phyloP scores from a whole-genome alignment of 2,888 invertebrate genomes.

The Thecophora atra region DNA sequence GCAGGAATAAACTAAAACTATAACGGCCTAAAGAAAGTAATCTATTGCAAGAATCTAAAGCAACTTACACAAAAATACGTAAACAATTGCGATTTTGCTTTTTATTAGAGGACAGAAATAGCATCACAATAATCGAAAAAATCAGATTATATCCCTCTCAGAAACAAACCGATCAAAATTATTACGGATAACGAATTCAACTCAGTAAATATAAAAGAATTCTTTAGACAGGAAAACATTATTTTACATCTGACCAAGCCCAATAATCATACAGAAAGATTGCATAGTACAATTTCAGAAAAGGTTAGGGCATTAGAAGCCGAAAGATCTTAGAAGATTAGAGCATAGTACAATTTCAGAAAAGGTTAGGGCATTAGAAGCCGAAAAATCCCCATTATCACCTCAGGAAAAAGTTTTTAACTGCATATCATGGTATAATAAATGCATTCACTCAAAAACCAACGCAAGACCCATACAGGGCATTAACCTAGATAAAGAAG shows the following conservation, averaged over 20 bases:
- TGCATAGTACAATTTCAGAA: conserved; percentile 35
- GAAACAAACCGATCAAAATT: conserved; percentile 32
- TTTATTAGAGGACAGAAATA: no score
- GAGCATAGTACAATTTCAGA: conserved; percentile 35
- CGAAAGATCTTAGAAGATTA: no score
- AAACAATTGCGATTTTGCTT: no score
- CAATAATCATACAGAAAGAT: conserved; percentile 38
- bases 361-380: conserved; percentile 27
- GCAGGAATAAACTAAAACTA: no score
- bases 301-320: conserved; percentile 27
- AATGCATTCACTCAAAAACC: conserved; percentile 28
- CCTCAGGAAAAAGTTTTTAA: conserved; percentile 26
- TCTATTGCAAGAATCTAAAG: no score
- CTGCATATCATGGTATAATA: conserved; percentile 28
- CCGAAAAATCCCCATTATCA: background rate
- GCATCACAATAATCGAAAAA: no score
- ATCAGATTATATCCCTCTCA: conserved; percentile 32
- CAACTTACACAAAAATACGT: no score
- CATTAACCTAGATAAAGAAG: conserved; percentile 20
- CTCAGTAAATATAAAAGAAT: conserved; percentile 37
- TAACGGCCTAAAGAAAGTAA: no score
- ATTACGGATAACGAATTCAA: conserved; percentile 43
- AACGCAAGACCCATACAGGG: conserved; percentile 31
- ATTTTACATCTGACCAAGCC: conserved; percentile 40
- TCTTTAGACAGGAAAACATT: conserved; percentile 37